Conservation (phyloP, 2,888 invertebrate species). For the Tyria jacobaeae region DNA sequence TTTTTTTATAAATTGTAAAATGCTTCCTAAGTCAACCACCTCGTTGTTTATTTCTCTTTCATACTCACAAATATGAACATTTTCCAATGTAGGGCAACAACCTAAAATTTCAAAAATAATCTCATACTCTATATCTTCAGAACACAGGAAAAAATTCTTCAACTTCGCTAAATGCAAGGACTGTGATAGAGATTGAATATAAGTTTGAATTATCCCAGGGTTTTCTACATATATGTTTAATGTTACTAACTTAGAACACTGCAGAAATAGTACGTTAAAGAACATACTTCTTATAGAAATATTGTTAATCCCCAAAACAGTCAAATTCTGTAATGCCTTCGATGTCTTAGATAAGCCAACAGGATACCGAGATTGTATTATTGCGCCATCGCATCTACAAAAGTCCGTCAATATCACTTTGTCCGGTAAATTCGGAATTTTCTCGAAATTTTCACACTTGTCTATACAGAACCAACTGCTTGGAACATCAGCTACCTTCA, state of each 20-base stretch:
- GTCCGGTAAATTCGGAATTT: conserved; percentile 47
- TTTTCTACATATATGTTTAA: conserved; percentile 57
- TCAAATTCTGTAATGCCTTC: conserved; percentile 46
- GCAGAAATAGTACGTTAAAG: conserved; percentile 51
- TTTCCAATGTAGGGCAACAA: conserved; percentile 53
- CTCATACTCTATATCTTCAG: conserved; percentile 58
- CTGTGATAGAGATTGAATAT: conserved; percentile 44
- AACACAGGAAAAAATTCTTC: conserved; percentile 57
- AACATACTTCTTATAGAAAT: conserved; percentile 53
- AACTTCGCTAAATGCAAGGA: conserved; percentile 50
- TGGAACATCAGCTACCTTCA: conserved; percentile 49
- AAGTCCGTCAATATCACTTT: conserved; percentile 59
- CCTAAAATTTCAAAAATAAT: conserved; percentile 53
- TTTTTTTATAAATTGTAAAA: conserved; percentile 46
- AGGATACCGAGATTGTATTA: conserved; percentile 43
- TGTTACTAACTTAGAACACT: conserved; percentile 51
- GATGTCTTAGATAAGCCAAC: conserved; percentile 45
- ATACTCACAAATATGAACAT: conserved; percentile 60
- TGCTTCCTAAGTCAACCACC: conserved; percentile 27
- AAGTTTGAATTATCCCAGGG: conserved; percentile 40
- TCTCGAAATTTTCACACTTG: conserved; percentile 54
- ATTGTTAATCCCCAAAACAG: conserved; percentile 56
- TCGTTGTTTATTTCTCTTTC: conserved; percentile 44
- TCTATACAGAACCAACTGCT: conserved; percentile 62
- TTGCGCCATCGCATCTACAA: conserved; percentile 53